Base-by-base conservation (phyloP, 2,888 invertebrate species). In the Sclerodermus sp. region DNA sequence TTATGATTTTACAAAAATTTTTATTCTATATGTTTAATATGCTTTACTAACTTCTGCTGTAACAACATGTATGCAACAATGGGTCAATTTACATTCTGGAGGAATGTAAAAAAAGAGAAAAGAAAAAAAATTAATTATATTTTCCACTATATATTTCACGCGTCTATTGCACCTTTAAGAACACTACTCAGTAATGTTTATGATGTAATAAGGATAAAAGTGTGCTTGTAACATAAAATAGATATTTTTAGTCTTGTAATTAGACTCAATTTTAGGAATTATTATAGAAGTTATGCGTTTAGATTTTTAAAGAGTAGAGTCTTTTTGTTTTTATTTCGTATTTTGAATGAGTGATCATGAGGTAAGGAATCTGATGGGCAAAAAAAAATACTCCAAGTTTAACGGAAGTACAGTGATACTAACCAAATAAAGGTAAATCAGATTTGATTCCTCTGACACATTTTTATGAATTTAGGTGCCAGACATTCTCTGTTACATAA, bases 401-500 rank as follows among this genome's bases (percentile, higher is more conserved):
- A 64, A 64, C 61, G 64, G 63, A 64, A 53, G 62, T 65, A 62
- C 65, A 65, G 61, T 64, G 59, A 64, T 63, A 62, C 67, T 68
- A 71, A 67, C 69, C 67, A 62, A 60, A 55, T 55, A 53, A 58
- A 70, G 67, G 65, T 66, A 64, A 67, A 72, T 69, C 64, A 71
- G 70, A 65, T 67, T 62, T 64, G 71, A 72, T 70, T 71, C 68
- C 66, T 77, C 73, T 77, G 72, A 75, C 71, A 73, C 73, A 68
- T 74, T 77, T 77, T 77, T 78, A 78, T 78, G 77, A 76, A 78
- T 77, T 68, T 74, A 78, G 77, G 77, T 78, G 70, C 72, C 77
- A 74, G 75, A 74, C 69, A 72, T 64, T 74, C 68, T 72, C 69
- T 75, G 70, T 76, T 71, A 71, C 70, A 64, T 73, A 70, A 70